A percentile compares a stretch with the other conserved stretches of the same genome.
These are phyloP conservation scores for Heptranchias perlo DNA, from an alignment of 2,113 vertebrate species.

Conservation along the genomic window DNA sequence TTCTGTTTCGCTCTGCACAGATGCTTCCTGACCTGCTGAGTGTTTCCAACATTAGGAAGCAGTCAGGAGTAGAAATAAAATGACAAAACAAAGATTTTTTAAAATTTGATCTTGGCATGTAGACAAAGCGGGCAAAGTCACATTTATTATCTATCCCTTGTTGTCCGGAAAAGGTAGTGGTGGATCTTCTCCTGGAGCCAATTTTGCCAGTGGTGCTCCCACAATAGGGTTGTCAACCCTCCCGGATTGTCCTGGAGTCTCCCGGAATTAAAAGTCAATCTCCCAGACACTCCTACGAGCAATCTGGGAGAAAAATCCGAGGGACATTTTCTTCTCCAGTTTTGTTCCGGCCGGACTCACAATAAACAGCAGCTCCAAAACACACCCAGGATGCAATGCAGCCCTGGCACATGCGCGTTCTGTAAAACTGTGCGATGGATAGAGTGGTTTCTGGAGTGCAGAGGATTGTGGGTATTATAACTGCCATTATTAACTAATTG, in stretches of 20 bases:
- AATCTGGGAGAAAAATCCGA: not conserved
- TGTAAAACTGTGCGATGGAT: not conserved
- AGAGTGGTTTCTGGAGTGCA: not conserved
- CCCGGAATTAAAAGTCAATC: not conserved
- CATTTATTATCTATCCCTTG: not conserved
- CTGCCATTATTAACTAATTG: not conserved
- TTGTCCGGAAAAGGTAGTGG: not conserved
- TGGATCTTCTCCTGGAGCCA: not conserved
- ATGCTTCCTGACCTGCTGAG: not conserved
- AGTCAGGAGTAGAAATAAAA: not conserved
- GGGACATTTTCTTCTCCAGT: not conserved
- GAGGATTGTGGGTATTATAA: not conserved
- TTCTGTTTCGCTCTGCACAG: not conserved
- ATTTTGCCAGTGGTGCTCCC: not conserved
- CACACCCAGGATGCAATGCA: not conserved
- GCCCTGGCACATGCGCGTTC: not conserved
- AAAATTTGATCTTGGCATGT: not conserved
- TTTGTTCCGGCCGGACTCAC: not conserved
- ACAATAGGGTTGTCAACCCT: not conserved
- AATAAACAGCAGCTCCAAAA: not conserved
- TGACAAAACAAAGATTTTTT: not conserved
- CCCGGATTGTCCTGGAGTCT: not conserved
- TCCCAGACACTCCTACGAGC: not conserved
- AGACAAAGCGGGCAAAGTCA: not conserved
- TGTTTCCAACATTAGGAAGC: not conserved